Evolutionary conservation across 1,140 invertebrate genomes (phyloP), one percentile per base, ranked within the genome.

Genomic region (Camponotus vicinus): DNA sequence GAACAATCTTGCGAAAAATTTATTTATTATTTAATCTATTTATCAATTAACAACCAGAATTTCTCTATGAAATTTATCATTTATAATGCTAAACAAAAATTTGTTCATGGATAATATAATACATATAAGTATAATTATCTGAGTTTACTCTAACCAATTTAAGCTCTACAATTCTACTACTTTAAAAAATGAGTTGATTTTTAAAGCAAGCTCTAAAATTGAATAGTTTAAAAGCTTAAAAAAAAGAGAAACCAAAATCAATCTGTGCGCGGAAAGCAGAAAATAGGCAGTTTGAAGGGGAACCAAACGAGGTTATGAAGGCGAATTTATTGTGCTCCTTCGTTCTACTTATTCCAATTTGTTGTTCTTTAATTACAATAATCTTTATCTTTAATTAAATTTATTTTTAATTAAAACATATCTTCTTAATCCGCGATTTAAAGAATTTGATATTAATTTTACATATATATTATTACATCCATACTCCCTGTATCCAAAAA

Each of bases 281-380:
- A 63, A 77, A 63, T 77, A 77, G 75, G 75, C 73, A 59, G 57
- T 77, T 77, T 45, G 15, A n/a, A n/a, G n/a, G n/a, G n/a, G n/a
- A n/a, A n/a, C 9, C 40, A 15, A 77, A 77, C 34, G 75, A 18
- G 59, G 37, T 77, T 63, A 77, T 27, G 75, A 77, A 40, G 21
- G 61, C 57, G 40, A 40, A 63, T 27, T 40, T 63, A 77, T 77
- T 34, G 40, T 40, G 61, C 27, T 27, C 0, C 59, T 77, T 61
- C 57, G 8, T 27, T 57, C 21, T 15, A 40, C 37, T 42, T 37
- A n/a, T 40, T 75, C 71, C n/a, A 18, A n/a, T 3, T 70, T 37
- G 18, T 67, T 18, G 42, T 73, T 37, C 7, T 9, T 73, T 37
- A 77, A 45, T 77, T 77, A 77, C 4, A 27, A 27, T 27, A 27